Conservation (phyloP, 2,888 invertebrate species). For the Alviniconcha strummeri region DNA sequence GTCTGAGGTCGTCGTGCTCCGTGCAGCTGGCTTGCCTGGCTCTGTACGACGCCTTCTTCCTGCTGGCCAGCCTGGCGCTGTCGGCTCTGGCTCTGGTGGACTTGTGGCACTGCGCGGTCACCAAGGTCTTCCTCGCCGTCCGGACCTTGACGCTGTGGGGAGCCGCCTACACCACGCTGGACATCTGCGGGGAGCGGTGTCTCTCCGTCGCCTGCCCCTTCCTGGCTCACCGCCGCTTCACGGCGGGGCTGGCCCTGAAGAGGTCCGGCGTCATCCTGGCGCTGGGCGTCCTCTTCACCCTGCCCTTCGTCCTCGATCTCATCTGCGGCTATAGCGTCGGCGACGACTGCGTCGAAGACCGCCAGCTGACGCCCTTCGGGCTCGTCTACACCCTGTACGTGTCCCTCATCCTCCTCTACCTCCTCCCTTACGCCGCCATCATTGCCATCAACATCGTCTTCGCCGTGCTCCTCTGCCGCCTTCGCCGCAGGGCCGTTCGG, state of each 20-base stretch:
- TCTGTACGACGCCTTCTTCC: slow-evolving; percentile 16
- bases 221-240: slow-evolving; percentile 23
- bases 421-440: slow-evolving; percentile 25
- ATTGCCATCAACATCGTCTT: slow-evolving; percentile 25
- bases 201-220: slow-evolving; percentile 21
- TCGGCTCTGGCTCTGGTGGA: slow-evolving; percentile 1
- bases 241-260: slow-evolving; percentile 12
- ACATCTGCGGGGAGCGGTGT: slow-evolving; percentile 23
- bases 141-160: slow-evolving; percentile 25
- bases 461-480: slow-evolving; percentile 20
- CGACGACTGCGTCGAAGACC: background rate
- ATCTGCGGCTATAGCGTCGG: slow-evolving; percentile 25
- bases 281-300: slow-evolving; percentile 20
- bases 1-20: slow-evolving; percentile 13
- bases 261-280: slow-evolving; percentile 6
- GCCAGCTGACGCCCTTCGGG: slow-evolving; percentile 22
- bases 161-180: slow-evolving; percentile 24
- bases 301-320: slow-evolving; percentile 23
- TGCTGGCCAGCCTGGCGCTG: slow-evolving; percentile 7
- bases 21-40: slow-evolving; percentile 26
- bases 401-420: slow-evolving; percentile 27
- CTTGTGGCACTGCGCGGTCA: background rate
- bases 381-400: slow-evolving; percentile 28
- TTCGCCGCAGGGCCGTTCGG: background rate
- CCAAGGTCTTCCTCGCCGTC: slow-evolving; percentile 9